phyloP scores from a whole-genome alignment of 2,797 vertebrate genomes.

The Falco novaeseelandiae region DNA sequence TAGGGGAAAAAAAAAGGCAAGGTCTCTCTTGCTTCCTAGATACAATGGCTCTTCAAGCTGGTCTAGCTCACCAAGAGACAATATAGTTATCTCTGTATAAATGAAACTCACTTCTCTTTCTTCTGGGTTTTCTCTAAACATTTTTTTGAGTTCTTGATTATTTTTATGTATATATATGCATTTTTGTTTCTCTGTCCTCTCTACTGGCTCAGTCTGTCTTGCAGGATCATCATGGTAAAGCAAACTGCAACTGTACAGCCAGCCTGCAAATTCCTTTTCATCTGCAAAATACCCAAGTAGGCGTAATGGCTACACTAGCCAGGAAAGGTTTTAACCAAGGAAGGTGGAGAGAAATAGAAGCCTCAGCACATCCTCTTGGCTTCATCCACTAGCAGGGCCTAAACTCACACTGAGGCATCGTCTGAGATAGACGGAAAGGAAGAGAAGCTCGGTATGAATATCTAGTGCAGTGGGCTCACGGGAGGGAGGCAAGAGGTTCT shows the following conservation, averaged over 20 bases:
- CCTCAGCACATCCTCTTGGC: not conserved
- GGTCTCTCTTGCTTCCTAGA: not conserved
- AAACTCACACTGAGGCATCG: not conserved
- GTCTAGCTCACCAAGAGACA: not conserved
- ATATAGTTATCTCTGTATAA: not conserved
- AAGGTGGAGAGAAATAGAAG: not conserved
- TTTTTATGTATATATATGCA: not conserved
- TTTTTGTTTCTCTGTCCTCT: not conserved
- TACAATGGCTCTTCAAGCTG: not conserved
- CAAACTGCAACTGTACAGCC: not conserved
- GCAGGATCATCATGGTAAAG: not conserved
- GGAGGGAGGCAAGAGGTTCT: not conserved
- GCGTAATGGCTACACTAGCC: accelerated
- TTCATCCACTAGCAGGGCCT: not conserved
- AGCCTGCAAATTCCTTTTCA: not conserved
- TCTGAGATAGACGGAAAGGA: not conserved
- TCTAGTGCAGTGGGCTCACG: accelerated
- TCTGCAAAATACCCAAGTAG: not conserved
- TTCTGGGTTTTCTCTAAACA: not conserved
- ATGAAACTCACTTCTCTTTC: not conserved
- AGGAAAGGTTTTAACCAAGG: not conserved
- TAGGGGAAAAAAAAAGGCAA: not conserved
- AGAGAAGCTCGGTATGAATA: not conserved
- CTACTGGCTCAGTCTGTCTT: not conserved
- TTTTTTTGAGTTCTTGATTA: not conserved